Evolutionary conservation across 2,113 vertebrate genomes (phyloP), one percentile per base, ranked within the genome.

Genomic region (Poeciliopsis prolifica): DNA sequence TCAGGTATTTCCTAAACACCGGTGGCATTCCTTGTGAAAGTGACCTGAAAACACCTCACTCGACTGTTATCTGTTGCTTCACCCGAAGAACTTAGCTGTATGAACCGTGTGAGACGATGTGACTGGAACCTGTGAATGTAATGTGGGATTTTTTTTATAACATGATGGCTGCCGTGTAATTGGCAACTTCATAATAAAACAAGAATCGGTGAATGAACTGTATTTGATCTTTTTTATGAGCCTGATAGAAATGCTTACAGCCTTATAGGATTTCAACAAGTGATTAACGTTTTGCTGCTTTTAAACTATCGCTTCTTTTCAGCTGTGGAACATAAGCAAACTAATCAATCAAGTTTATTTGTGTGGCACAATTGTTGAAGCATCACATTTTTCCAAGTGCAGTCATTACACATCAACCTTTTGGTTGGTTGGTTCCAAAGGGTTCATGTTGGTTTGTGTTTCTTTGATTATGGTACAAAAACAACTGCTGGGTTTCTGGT

Each of bases 71-170:
- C 48, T 81, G 37, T 79, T 75, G 40, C 75, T 80, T 51, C 67
- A 5, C 15, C 70, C 69, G 66, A 65, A 63, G 70, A 42, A 48
- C 76, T 75, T 74, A 78, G 30, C 2, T 64, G 42, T 65, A 54
- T 73, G 61, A 77, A 69, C 65, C 37, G 13, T 66, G 65, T 60
- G 60, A 10, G 61, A 86, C 68, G 74, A 86, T 70, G 74, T 74
- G 68, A 72, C 73, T 72, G 68, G 68, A 80, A 69, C 68, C 87
- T 13, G n/a, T 87, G 91, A 90, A 91, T 91, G 84, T 83, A 85
- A 89, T 88, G 8, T 58, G 24, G 19, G 19, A 37, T 37, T 12
- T 37, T 54, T 80, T 79, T 71, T 83, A 61, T 2, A 62, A 61
- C 48, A 28, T 62, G 64, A 40, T 33, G 67, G 48, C 60, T 81